Evolutionary conservation across 2,888 invertebrate genomes (phyloP).

Genomic region (Lycaena phlaeas): DNA sequence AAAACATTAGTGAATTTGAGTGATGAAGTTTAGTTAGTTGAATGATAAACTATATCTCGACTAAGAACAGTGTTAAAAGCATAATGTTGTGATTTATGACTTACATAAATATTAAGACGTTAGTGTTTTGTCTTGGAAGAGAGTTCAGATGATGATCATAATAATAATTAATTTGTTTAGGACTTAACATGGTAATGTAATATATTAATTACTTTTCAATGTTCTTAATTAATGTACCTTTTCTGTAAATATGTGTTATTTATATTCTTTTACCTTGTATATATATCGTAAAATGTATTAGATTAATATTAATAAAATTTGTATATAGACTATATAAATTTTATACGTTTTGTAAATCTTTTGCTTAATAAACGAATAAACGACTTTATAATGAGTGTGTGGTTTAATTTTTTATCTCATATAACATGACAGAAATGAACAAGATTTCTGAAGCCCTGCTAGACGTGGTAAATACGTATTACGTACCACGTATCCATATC

Average conservation of each 20-base stretch:
- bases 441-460: too few species aligned
- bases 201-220: neutral
- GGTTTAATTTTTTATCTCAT: neutral
- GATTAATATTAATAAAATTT: constrained; percentile 3
- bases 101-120: constrained; percentile 1
- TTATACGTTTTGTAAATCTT: constrained; percentile 28
- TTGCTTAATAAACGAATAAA: constrained; percentile 22
- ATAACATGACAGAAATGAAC: too few species aligned
- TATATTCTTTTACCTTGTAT: constrained; percentile 13
- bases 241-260: constrained; percentile 13
- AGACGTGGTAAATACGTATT: too few species aligned
- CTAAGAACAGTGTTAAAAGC: constrained; percentile 4
- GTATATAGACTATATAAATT: constrained; percentile 13
- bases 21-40: constrained; percentile 19
- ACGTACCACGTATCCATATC: too few species aligned
- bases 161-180: constrained; percentile 1
- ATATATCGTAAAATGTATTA: constrained; percentile 7
- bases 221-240: neutral
- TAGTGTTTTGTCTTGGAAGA: neutral
- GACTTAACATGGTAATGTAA: neutral
- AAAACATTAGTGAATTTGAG: constrained; percentile 27
- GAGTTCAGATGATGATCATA: neutral
- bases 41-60: neutral
- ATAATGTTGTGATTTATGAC: constrained; percentile 5
- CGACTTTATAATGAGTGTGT: constrained; percentile 15